Evolutionary conservation across 2,888 invertebrate genomes (phyloP), one percentile per base, ranked within the genome.

Genomic region (Allacma fusca): DNA sequence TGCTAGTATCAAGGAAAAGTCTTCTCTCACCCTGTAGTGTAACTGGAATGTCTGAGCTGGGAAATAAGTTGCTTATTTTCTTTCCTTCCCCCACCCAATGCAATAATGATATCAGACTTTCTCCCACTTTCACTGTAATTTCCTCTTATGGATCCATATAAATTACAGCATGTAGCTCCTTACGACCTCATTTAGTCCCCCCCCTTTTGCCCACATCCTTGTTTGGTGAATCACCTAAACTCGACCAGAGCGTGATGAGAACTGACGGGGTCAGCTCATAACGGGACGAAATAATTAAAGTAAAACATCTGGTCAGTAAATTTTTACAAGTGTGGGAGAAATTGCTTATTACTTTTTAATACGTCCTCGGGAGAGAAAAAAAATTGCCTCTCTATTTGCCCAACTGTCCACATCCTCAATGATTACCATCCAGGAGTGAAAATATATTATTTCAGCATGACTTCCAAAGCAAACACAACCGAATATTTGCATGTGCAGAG

Each of bases 251-350:
- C n/a, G n/a, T n/a, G n/a, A n/a, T n/a, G n/a, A n/a, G n/a, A n/a
- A n/a, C 50, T 50, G 9, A 50, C 50, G 50, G 16, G 50, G n/a
- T 50, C 50, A 50, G n/a, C 16, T n/a, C n/a, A 50, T 34, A n/a
- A 50, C 9, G 16, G 19, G 19, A 13, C 2, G 16, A 50, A 50
- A 50, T 50, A 62, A 62, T 62, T 62, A 62, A 62, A 62, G 62
- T 4, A 62, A 62, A 62, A 62, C 62, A 62, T 62, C 62, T 62
- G 62, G 62, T 13, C 59, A 59, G n/a, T 5, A 16, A 62, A 50
- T n/a, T 13, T 50, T 50, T 16, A n/a, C n/a, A n/a, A n/a, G n/a
- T 40, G 40, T 40, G 40, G 13, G 13, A 13, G 40, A 13, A 40
- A 40, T 13, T n/a, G 50, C 50, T 50, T 50, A 50, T 50, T 16